A percentile compares a stretch with the other conserved stretches of the same genome.
Conservation (phyloP, 2,113 vertebrate genomes). For the Scopus umbretta region DNA sequence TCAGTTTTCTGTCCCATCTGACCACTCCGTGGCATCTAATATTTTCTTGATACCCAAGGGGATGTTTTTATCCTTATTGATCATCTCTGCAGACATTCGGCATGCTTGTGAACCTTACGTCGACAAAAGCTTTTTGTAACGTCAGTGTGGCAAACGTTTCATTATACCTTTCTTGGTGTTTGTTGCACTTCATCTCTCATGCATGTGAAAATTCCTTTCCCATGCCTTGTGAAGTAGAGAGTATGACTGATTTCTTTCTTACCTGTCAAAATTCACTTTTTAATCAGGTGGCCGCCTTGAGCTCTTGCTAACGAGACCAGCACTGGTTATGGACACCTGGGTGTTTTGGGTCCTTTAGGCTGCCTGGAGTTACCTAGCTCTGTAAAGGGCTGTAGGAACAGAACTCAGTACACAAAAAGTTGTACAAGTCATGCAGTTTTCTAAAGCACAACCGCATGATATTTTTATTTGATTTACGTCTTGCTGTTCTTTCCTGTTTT, state of each 20-base stretch:
- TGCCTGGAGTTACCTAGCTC: background rate
- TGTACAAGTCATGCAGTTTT: background rate
- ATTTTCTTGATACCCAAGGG: background rate
- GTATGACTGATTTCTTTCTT: background rate
- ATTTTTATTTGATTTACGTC: slow-evolving; percentile 58
- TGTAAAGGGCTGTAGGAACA: background rate
- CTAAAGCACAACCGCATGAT: background rate
- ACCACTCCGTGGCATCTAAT: background rate
- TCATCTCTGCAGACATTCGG: background rate
- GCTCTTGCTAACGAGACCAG: background rate
- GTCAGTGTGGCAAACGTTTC: background rate
- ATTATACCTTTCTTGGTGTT: background rate
- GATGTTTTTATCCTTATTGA: background rate
- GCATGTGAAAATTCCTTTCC: background rate
- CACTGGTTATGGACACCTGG: background rate
- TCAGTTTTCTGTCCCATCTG: background rate
- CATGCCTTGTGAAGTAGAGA: background rate
- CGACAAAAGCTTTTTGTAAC: background rate
- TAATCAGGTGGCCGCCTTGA: background rate
- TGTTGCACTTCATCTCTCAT: background rate
- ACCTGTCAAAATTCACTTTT: background rate
- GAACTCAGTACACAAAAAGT: background rate
- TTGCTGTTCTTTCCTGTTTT: slow-evolving; percentile 48
- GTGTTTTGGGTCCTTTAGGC: background rate
- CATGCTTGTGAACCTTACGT: background rate